phyloP scores from a whole-genome alignment of 2,113 vertebrate species.

The Lepidothrix coronata region DNA sequence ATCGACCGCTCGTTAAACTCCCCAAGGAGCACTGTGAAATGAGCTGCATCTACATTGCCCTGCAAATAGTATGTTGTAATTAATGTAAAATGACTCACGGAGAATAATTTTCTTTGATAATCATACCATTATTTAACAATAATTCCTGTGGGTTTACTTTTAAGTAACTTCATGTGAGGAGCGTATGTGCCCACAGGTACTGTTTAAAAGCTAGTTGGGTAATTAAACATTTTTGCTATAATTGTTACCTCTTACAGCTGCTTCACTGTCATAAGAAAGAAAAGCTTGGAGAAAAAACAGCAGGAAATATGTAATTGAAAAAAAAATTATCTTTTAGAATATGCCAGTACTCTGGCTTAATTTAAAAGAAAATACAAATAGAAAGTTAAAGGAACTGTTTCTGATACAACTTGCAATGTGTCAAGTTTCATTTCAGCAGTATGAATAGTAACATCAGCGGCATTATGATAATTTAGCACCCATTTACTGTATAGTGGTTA shows the following conservation, averaged over 20 bases:
- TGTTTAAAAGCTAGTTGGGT: conserved; percentile 40
- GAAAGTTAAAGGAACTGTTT: background rate
- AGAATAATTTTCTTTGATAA: conserved; percentile 53
- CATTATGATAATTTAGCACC: background rate
- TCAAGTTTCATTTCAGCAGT: background rate
- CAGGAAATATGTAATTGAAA: background rate
- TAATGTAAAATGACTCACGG: conserved; percentile 38
- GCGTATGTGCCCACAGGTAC: conserved; percentile 39
- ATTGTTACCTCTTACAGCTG: conserved; percentile 41
- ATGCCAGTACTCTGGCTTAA: background rate
- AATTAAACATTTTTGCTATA: conserved; percentile 51
- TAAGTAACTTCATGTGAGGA: conserved; percentile 34
- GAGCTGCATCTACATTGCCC: background rate
- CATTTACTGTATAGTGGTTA: background rate
- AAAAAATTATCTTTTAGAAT: background rate
- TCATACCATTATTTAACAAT: conserved; percentile 48
- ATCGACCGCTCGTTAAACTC: background rate
- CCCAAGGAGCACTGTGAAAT: background rate
- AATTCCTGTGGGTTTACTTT: conserved; percentile 61
- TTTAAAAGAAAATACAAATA: background rate
- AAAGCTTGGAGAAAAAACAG: background rate
- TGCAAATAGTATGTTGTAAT: conserved; percentile 45
- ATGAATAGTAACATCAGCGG: background rate
- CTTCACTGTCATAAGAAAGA: background rate
- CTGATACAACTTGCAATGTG: background rate